Conservation (phyloP, 2,113 vertebrate genomes). For the Entomyzon cyanotis region DNA sequence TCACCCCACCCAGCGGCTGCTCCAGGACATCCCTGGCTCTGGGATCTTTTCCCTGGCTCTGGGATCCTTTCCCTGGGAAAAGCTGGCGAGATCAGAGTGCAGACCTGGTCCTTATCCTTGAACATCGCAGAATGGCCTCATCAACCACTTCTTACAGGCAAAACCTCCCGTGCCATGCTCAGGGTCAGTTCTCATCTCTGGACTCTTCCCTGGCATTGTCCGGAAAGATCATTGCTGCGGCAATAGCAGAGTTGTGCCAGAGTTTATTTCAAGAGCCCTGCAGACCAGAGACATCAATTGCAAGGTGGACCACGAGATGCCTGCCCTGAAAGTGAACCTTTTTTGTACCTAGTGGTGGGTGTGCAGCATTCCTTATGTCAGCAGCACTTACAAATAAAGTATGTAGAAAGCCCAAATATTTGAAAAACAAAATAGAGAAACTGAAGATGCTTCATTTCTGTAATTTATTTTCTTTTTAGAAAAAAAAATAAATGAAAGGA, state of each 20-base stretch:
- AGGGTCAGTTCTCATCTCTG: neutral
- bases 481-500: neutral
- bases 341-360: neutral
- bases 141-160: neutral
- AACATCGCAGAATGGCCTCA: fast-evolving
- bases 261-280: neutral
- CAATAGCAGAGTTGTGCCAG: neutral
- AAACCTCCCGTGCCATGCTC: fast-evolving
- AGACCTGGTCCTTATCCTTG: neutral
- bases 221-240: neutral
- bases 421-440: neutral
- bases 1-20: neutral
- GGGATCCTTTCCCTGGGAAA: no score
- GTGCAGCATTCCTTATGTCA: neutral
- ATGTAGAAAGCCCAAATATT: neutral
- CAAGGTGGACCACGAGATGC: neutral
- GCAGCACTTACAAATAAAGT: neutral
- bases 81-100: no score
- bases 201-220: neutral
- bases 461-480: neutral
- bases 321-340: neutral
- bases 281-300: neutral
- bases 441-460: neutral
- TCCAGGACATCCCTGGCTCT: fast-evolving
- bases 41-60: no score